Percentiles rank a stretch among this genome's conserved stretches.
Evolutionary conservation across 1,140 invertebrate species (phyloP).

Genomic region (Bombus haemorrhoidalis): DNA sequence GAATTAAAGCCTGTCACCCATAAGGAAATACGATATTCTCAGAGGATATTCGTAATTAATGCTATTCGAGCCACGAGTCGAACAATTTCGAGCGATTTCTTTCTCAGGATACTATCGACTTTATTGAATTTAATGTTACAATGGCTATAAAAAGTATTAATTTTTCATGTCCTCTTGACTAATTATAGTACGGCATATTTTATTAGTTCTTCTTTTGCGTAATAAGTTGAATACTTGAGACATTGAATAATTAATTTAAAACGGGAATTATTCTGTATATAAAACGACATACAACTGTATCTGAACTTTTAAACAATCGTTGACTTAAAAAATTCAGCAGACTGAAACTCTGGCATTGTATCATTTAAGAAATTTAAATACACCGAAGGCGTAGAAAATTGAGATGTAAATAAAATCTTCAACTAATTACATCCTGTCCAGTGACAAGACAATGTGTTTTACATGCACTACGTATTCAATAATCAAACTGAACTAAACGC

Average conservation of each 20-base stretch:
- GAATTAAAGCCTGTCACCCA: slow-evolving; percentile 27
- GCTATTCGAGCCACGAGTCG: neutral
- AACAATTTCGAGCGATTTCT: neutral
- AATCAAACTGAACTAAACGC: neutral
- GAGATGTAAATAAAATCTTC: neutral
- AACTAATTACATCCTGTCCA: neutral
- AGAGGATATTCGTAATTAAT: neutral
- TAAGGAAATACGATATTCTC: slow-evolving; percentile 2
- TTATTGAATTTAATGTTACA: neutral
- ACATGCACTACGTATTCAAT: no score
- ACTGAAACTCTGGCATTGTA: no score
- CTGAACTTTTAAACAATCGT: neutral
- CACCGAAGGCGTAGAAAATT: neutral
- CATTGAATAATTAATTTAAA: no score
- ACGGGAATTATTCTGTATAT: no score
- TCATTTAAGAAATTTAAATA: neutral
- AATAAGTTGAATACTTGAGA: no score
- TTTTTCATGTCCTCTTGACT: no score
- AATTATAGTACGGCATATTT: no score
- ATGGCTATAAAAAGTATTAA: no score
- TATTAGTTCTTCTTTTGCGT: no score
- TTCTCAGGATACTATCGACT: neutral
- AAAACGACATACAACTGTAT: neutral
- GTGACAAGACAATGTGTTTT: neutral
- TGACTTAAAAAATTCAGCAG: neutral